Percentiles rank a stretch among this genome's conserved stretches.
Conservation (phyloP, 2,888 invertebrate species). For the Melolontha melolontha region DNA sequence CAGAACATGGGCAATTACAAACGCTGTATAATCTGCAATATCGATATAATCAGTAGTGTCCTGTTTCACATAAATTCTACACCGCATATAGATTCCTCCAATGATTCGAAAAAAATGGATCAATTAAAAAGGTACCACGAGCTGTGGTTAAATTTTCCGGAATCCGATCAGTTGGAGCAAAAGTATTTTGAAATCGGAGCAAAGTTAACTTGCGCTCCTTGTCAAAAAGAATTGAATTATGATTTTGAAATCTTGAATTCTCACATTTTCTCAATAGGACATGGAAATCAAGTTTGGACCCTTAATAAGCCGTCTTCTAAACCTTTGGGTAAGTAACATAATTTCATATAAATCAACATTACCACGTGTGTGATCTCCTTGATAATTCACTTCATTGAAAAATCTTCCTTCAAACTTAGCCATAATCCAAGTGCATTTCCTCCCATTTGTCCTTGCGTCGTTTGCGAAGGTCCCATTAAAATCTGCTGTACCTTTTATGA, state of each 20-base stretch:
- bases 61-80: conserved; percentile 21
- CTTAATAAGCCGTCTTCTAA: neutral
- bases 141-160: conserved; percentile 11
- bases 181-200: conserved; percentile 11
- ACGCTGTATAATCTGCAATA: conserved; percentile 23
- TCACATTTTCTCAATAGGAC: conserved; percentile 14
- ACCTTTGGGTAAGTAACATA: too few species aligned
- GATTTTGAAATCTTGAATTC: neutral
- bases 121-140: conserved; percentile 13
- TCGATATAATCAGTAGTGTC: conserved; percentile 15
- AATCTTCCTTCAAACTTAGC: too few species aligned
- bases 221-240: conserved; percentile 2
- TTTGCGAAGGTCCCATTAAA: too few species aligned
- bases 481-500: too few species aligned
- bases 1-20: conserved; percentile 18
- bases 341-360: too few species aligned
- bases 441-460: too few species aligned
- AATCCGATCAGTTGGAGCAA: conserved; percentile 6
- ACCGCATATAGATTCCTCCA: neutral
- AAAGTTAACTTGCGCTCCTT: conserved; percentile 5
- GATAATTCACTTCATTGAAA: too few species aligned
- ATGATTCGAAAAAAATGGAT: conserved; percentile 2
- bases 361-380: too few species aligned
- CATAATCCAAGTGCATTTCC: too few species aligned
- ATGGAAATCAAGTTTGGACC: conserved; percentile 8